Evolutionary conservation across 2,797 vertebrate species (phyloP).

Genomic region (Vireo griseus): DNA sequence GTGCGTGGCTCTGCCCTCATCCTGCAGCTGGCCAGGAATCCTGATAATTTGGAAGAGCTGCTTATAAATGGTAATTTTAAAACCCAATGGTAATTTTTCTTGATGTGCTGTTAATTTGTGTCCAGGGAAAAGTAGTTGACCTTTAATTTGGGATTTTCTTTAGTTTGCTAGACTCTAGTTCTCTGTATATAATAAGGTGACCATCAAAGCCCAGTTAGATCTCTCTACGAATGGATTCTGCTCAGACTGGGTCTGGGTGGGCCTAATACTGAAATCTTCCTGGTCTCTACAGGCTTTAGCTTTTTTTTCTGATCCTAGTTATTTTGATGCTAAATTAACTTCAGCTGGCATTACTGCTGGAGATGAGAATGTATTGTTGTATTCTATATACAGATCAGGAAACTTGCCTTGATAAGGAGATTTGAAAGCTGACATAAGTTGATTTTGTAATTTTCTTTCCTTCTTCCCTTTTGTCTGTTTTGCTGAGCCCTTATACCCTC

Average conservation of each 20-base stretch:
- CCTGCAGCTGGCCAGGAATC: slow-evolving; percentile 88
- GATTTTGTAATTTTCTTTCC: background rate
- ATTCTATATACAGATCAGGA: background rate
- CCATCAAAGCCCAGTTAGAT: background rate
- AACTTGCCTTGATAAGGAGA: background rate
- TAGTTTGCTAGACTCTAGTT: background rate
- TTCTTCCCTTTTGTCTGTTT: background rate
- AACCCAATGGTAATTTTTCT: background rate
- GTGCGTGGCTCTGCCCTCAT: slow-evolving; percentile 89
- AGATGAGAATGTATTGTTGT: background rate
- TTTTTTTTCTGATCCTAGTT: background rate
- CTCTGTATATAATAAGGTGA: background rate
- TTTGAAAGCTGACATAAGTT: background rate
- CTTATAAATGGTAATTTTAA: slow-evolving; percentile 82
- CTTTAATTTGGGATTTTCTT: background rate
- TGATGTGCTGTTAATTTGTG: background rate
- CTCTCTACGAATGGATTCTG: background rate
- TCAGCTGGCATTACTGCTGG: background rate
- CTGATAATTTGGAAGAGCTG: slow-evolving; percentile 91
- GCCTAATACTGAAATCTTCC: background rate
- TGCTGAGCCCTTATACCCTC: background rate
- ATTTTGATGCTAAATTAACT: background rate
- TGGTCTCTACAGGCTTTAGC: background rate
- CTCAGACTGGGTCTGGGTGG: background rate
- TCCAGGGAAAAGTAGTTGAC: background rate